phyloP scores from a whole-genome alignment of 1,140 invertebrate species.

The Teleogryllus occipitalis region DNA sequence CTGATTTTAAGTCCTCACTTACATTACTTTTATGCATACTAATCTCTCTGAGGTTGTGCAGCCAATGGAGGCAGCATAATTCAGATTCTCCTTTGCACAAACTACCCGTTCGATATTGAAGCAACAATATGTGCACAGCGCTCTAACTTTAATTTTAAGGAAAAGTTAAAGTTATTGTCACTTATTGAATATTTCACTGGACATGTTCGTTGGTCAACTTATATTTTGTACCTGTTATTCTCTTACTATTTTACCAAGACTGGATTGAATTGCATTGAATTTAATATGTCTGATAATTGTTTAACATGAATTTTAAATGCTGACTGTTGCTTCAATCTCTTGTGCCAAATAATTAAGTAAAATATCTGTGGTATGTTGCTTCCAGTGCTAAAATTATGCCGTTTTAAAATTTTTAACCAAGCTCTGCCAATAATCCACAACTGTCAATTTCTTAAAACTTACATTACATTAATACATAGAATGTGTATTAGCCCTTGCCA shows the following conservation, averaged over 20 bases:
- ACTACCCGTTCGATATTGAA: constrained; percentile 8
- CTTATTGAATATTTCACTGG: too few species aligned
- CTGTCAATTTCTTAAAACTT: background rate
- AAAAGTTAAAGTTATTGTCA: too few species aligned
- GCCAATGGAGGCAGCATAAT: background rate
- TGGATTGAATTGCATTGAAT: background rate
- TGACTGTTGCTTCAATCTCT: background rate
- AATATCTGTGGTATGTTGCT: background rate
- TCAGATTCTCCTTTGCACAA: background rate
- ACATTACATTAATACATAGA: background rate
- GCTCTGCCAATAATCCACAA: background rate
- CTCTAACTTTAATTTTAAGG: too few species aligned
- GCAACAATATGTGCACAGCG: background rate
- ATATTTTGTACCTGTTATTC: background rate
- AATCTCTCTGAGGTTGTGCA: background rate
- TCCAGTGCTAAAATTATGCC: background rate
- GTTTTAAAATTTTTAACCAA: background rate
- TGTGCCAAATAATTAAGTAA: background rate
- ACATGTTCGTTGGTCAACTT: background rate
- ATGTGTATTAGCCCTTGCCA: background rate
- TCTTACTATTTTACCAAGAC: too few species aligned
- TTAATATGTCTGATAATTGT: background rate
- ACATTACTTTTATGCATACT: background rate
- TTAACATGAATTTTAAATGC: background rate
- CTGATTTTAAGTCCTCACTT: background rate